A percentile compares a stretch with the other conserved stretches of the same genome.
Conservation (phyloP, 2,888 invertebrate species). For the Fragum whitleyi region DNA sequence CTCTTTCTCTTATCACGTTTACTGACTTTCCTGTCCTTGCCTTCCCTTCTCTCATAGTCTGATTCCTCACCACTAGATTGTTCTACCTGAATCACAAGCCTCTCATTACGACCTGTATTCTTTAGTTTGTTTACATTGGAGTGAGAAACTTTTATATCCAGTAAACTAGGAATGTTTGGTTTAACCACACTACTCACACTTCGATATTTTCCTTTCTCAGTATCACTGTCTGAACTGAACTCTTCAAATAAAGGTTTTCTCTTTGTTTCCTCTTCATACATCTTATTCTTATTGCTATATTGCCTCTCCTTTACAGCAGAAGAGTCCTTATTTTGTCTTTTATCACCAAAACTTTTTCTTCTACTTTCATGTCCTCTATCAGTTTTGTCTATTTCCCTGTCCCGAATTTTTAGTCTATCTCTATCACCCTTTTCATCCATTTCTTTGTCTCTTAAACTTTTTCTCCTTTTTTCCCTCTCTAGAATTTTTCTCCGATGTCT, state of each 20-base stretch:
- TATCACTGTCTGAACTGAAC: slow-evolving; percentile 43
- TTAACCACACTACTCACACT: slow-evolving; percentile 46
- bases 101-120: slow-evolving; percentile 34
- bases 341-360: not conserved
- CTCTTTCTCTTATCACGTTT: slow-evolving; percentile 34
- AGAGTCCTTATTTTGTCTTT: not conserved
- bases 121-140: slow-evolving; percentile 1
- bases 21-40: slow-evolving; percentile 34
- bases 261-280: slow-evolving; percentile 40
- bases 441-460: slow-evolving; percentile 29
- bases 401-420: slow-evolving; percentile 20
- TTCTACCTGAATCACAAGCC: slow-evolving; percentile 55
- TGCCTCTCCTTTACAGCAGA: slow-evolving; percentile 17
- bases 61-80: slow-evolving; percentile 48
- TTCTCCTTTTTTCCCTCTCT: slow-evolving; percentile 42
- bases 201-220: not conserved
- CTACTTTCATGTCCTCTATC: slow-evolving; percentile 19
- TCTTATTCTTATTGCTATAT: slow-evolving; percentile 37
- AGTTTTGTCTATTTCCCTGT: slow-evolving; percentile 21
- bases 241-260: slow-evolving; percentile 40
- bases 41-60: slow-evolving; percentile 3
- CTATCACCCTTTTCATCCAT: not conserved
- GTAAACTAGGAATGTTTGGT: slow-evolving; percentile 37
- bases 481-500: slow-evolving; percentile 56
- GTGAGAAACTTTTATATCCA: slow-evolving; percentile 53